Percentiles rank a stretch among this genome's conserved stretches.
These are phyloP conservation scores for Ceratothoa steindachneri DNA, from an alignment of 2,888 invertebrate genomes.

Conservation along the genomic window DNA sequence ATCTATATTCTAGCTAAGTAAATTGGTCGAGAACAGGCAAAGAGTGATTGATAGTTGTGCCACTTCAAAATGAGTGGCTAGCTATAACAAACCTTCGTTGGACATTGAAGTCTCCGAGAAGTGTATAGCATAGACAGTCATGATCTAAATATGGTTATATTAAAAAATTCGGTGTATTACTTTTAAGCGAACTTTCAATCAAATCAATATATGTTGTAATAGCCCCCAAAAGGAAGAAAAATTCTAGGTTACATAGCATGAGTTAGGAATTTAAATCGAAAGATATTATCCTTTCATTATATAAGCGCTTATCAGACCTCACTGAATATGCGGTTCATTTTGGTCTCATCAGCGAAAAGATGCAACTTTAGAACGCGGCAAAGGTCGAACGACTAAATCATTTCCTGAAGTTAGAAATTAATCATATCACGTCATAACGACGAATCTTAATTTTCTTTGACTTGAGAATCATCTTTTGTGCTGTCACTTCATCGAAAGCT, in stretches of 20 bases:
- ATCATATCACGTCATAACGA: not conserved
- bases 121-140: too few species aligned
- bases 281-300: not conserved
- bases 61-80: too few species aligned
- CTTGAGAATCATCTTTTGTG: not conserved
- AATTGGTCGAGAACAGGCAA: too few species aligned
- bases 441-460: not conserved
- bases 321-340: not conserved
- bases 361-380: not conserved
- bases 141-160: too few species aligned
- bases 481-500: not conserved
- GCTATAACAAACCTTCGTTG: too few species aligned
- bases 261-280: not conserved
- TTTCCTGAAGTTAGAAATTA: not conserved
- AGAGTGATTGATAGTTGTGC: too few species aligned
- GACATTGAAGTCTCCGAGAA: too few species aligned
- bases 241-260: not conserved
- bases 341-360: not conserved
- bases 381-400: not conserved
- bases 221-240: not conserved
- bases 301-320: not conserved
- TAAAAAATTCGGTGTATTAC: too few species aligned
- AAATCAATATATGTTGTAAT: too few species aligned
- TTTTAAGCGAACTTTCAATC: too few species aligned
- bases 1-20: too few species aligned